These are phyloP conservation scores for Miopithecus talapoin DNA, from an alignment of 2,797 vertebrate genomes.

Conservation along the genomic window DNA sequence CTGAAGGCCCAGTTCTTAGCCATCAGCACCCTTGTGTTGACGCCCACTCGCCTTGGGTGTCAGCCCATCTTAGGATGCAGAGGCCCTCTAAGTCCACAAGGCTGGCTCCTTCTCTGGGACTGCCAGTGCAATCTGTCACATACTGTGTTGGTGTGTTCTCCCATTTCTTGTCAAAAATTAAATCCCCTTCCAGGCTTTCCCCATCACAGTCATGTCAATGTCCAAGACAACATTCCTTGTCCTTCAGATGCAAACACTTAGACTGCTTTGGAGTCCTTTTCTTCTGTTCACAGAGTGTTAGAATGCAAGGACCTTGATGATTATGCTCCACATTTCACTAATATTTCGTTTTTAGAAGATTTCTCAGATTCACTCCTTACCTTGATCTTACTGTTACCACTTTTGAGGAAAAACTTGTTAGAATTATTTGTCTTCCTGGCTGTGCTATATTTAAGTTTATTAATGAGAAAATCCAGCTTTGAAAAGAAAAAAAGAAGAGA, in stretches of 20 bases:
- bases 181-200: background rate
- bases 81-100: accelerated
- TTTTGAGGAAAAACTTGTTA: background rate
- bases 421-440: background rate
- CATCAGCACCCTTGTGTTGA: background rate
- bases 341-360: background rate
- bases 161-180: background rate
- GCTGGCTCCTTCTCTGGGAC: accelerated
- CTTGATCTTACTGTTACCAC: background rate
- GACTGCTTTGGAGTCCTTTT: background rate
- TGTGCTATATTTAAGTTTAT: background rate
- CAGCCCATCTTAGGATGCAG: background rate
- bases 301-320: background rate
- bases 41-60: too few relatives aligned
- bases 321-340: background rate
- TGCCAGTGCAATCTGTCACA: background rate
- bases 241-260: background rate
- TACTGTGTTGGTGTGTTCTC: background rate
- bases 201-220: background rate
- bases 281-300: background rate
- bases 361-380: background rate
- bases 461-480: constrained; percentile 23
- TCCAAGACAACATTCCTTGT: background rate
- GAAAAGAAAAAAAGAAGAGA: background rate
- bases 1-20: background rate